phyloP scores from a whole-genome alignment of 1,140 invertebrate genomes.

The Bombus cullumanus region DNA sequence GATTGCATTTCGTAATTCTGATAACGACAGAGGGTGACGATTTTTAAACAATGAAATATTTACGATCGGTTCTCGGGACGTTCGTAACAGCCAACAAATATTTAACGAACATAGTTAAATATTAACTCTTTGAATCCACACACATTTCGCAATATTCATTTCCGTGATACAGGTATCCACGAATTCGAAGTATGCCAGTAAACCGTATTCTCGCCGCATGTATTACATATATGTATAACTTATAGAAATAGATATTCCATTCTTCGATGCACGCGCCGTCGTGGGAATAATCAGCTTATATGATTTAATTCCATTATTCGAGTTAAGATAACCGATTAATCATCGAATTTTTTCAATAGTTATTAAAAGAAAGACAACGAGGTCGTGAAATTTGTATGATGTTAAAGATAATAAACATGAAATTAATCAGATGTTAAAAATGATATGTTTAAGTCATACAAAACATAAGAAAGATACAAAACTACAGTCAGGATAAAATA shows the following conservation, averaged over 20 bases:
- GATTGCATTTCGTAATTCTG: neutral
- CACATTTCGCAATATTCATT: constrained; percentile 43
- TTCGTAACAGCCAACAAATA: constrained; percentile 41
- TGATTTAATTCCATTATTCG: neutral
- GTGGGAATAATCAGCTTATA: neutral
- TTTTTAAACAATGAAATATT: constrained; percentile 45
- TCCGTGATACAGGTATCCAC: constrained; percentile 33
- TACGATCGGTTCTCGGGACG: constrained; percentile 49
- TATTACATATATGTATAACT: neutral
- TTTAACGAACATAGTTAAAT: constrained; percentile 53
- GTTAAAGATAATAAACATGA: neutral
- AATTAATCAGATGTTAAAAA: neutral
- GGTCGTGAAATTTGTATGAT: neutral
- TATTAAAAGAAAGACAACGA: neutral
- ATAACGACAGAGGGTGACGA: neutral
- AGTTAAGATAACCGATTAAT: neutral
- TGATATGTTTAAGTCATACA: neutral
- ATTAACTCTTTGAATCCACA: constrained; percentile 55
- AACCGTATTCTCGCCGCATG: neutral
- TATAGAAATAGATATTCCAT: neutral
- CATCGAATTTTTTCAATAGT: neutral
- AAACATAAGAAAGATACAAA: neutral
- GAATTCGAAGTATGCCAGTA: constrained; percentile 47
- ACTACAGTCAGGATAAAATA: neutral
- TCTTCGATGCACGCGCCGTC: neutral